Evolutionary conservation across 2,113 vertebrate genomes (phyloP).

Genomic region (Willisornis vidua): DNA sequence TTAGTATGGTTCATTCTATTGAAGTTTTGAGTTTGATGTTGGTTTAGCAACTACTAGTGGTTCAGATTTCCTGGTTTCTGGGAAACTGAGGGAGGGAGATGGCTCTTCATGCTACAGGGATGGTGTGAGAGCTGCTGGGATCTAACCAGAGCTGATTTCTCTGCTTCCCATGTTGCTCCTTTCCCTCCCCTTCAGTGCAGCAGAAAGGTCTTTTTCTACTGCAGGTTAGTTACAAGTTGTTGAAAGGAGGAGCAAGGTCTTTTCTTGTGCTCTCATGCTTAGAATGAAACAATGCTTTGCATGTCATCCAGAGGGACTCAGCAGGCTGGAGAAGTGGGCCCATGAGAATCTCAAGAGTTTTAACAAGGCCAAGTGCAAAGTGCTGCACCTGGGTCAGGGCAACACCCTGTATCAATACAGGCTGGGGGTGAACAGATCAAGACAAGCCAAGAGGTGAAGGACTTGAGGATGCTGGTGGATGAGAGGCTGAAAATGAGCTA

Average conservation of each 20-base stretch:
- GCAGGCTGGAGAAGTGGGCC: background rate
- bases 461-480: background rate
- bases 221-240: background rate
- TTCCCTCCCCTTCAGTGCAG: background rate
- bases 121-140: background rate
- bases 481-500: background rate
- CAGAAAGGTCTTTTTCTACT: background rate
- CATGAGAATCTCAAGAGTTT: background rate
- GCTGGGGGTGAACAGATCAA: background rate
- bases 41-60: background rate
- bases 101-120: background rate
- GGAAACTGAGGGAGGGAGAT: background rate
- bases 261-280: background rate
- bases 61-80: background rate
- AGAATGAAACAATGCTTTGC: background rate
- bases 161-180: background rate
- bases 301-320: background rate
- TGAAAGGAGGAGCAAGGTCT: background rate
- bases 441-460: background rate
- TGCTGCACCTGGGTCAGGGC: background rate
- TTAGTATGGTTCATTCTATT: background rate
- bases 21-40: background rate
- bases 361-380: background rate
- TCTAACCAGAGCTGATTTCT: background rate
- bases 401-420: background rate